Evolutionary conservation across 2,888 invertebrate genomes (phyloP), one percentile per base, ranked within the genome.

Genomic region (Cecidostiba fungosa): DNA sequence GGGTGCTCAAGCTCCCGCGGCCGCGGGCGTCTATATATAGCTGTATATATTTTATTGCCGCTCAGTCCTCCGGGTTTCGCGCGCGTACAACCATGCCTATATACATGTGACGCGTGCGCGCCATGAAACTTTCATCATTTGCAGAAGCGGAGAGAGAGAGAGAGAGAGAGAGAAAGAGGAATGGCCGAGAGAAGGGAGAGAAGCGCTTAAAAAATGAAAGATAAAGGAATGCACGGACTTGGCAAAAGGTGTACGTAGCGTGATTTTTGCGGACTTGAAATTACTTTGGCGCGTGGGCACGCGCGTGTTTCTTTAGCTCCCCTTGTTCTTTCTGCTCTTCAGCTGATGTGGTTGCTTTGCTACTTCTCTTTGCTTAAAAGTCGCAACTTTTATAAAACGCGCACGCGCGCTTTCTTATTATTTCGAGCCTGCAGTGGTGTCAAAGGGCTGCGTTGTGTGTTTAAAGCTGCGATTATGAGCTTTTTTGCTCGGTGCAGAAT

Each of bases 41-140:
- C 12, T 29, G 39, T 54, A 32, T 54, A 59, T 59, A 36, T 23
- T 76, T 76, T 76, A 76, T 76, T 36, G 76, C 76, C 19, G 32
- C 72, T 59, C 54, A 19, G 54, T 59, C 54, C 10, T 59, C 54
- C 54, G 72, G 54, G 2, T 59, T 59, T 59, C 54, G 54, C 29
- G 66, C 29, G 66, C 62, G 8, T 16, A 59, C n/a, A 59, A 6
- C 19, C 10, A 3, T 8, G 29, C 8, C 12, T 32, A 32, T 36
- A 36, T 70, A 70, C 10, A 32, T 69, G 39, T 39, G 36, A 36
- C 76, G 76, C 47, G 76, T 76, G 32, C 59, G 54, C 29, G 73
- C 26, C n/a, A 43, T 69, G 50, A 83, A 77, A 77, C 29, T 83
- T 77, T 77, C 69, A 59, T 54, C 32, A 69, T 54, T 77, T 39